Conservation (phyloP, 2,888 invertebrate species). For the Coremacera marginata region DNA sequence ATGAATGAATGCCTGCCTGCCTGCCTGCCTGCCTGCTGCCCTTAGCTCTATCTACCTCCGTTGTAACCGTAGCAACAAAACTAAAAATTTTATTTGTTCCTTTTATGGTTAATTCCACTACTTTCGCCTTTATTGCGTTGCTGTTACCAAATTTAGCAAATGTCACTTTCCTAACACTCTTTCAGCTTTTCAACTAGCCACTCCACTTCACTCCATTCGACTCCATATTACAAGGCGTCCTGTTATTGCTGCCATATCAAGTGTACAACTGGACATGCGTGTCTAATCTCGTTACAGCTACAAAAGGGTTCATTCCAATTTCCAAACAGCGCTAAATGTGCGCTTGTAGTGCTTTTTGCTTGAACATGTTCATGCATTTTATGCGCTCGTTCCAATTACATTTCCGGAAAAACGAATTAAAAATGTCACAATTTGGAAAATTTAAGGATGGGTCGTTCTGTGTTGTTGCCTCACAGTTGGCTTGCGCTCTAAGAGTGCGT, state of each 20-base stretch:
- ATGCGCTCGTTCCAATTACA: slow-evolving; percentile 21
- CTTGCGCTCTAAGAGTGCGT: slow-evolving; percentile 5
- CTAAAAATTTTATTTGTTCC: not conserved
- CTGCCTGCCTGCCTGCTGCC: too few species aligned
- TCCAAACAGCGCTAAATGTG: not conserved
- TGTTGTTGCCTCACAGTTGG: not conserved
- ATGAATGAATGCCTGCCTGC: too few species aligned
- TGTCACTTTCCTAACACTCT: not conserved
- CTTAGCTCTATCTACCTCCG: not conserved
- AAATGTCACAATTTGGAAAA: slow-evolving; percentile 31
- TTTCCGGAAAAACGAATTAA: slow-evolving; percentile 29
- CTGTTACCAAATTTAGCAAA: not conserved
- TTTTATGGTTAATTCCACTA: not conserved
- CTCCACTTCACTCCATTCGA: not conserved
- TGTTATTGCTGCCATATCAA: slow-evolving; percentile 40
- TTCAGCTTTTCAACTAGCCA: not conserved
- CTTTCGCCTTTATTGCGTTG: not conserved
- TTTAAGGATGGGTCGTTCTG: slow-evolving; percentile 23
- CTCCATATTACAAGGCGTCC: not conserved
- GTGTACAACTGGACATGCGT: slow-evolving; percentile 61
- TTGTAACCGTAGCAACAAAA: not conserved
- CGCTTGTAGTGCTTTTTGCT: not conserved
- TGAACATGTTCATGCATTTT: slow-evolving; percentile 14
- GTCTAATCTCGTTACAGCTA: slow-evolving; percentile 60
- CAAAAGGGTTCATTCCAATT: slow-evolving; percentile 35